phyloP scores from a whole-genome alignment of 1,140 invertebrate genomes.

The Anastrepha ludens region DNA sequence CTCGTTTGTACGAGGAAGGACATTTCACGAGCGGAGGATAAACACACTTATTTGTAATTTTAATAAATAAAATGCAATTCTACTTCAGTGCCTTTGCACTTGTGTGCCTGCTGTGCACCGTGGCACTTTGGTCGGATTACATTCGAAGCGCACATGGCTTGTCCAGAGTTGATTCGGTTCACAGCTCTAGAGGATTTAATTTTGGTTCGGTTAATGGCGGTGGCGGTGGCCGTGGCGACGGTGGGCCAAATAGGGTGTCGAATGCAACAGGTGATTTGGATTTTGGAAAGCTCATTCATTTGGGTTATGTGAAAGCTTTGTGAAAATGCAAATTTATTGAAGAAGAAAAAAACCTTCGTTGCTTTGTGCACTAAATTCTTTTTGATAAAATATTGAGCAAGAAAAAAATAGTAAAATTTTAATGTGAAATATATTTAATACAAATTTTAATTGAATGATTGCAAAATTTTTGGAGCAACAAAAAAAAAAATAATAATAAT shows the following conservation, averaged over 20 bases:
- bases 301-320: constrained; percentile 6
- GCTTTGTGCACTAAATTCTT: no score
- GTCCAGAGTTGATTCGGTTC: constrained; percentile 5
- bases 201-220: constrained; percentile 3
- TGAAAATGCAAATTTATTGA: not conserved
- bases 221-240: not conserved
- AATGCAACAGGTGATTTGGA: constrained; percentile 18
- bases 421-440: no score
- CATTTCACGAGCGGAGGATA: not conserved
- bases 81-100: not conserved
- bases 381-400: no score
- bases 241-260: not conserved
- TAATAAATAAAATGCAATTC: constrained; percentile 35
- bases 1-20: not conserved
- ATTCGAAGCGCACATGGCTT: not conserved
- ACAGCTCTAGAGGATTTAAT: not conserved
- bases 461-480: no score
- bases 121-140: constrained; percentile 22
- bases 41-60: not conserved
- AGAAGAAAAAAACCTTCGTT: no score
- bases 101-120: not conserved
- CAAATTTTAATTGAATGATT: no score
- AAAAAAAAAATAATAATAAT: no score
- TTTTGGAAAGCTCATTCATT: not conserved
- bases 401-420: no score